A percentile compares a stretch with the other conserved stretches of the same genome.
Conservation (phyloP, 2,888 invertebrate genomes). For the Polydrusus pterygomalis region DNA sequence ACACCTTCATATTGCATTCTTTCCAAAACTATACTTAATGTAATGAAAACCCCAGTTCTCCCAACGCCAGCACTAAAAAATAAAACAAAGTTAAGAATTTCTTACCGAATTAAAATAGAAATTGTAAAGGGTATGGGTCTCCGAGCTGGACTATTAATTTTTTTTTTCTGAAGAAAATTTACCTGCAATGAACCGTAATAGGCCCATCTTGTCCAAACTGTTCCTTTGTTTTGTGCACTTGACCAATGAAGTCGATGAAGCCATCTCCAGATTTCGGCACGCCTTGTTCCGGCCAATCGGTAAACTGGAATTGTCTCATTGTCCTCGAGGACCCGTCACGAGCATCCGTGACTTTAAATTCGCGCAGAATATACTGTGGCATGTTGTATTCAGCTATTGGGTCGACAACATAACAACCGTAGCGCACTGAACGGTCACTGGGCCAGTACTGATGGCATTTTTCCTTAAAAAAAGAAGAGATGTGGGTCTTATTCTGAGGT, state of each 20-base stretch:
- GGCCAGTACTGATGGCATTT: constrained; percentile 99
- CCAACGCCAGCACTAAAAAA: constrained; percentile 95
- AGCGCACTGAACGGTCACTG: constrained; percentile 95
- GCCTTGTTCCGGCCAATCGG: constrained; percentile 97
- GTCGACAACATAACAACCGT: constrained; percentile 98
- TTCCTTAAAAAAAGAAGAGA: constrained; percentile 78
- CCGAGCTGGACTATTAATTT: no score
- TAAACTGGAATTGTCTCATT: constrained; percentile 96
- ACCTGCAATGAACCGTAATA: constrained; percentile 98
- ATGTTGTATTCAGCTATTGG: constrained; percentile 99
- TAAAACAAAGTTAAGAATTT: not conserved
- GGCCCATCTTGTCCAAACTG: constrained; percentile 99
- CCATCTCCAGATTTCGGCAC: constrained; percentile 99
- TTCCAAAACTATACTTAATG: constrained; percentile 97
- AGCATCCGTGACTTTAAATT: constrained; percentile 99
- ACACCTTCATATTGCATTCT: constrained; percentile 99
- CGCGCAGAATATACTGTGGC: constrained; percentile 98
- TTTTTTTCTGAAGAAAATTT: no score
- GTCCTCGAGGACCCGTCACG: constrained; percentile 97
- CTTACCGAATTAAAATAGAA: no score
- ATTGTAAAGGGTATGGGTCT: no score
- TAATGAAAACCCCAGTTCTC: constrained; percentile 98
- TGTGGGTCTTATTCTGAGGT: no score
- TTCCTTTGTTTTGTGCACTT: constrained; percentile 99
- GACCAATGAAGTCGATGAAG: constrained; percentile 99